Base-by-base conservation (phyloP, 2,797 vertebrate species). In the Xyrichtys novacula region DNA sequence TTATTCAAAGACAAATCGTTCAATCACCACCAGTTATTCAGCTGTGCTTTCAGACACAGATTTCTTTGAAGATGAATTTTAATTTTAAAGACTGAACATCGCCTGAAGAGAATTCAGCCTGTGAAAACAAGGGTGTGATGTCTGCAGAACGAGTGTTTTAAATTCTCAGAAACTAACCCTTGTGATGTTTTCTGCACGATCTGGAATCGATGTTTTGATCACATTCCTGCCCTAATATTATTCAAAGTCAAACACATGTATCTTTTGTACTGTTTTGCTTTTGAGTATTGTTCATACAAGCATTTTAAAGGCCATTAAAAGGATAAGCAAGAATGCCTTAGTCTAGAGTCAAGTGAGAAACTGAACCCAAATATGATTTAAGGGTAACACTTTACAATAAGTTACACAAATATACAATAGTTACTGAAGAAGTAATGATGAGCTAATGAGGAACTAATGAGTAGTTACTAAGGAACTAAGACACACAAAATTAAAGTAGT, bases 21-120 rank as follows among this genome's bases (percentile, higher is more conserved):
- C 17, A 58, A 36, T 71, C 10, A 48, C 70, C 8, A 6, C 36
- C 23, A 31, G 10, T 17, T 46, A 34, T 46, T 25, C 34, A 29
- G 48, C 32, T 48, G 15, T n/a, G 14, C 31, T 6, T 19, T 16
- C 8, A 20, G n/a, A 17, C 29, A 60, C 38, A 31, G 22, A 49
- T 25, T 6, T 34, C 28, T 12, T 67, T 16, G 25, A 59, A 52
- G 22, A 52, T 7, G 22, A 47, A 22, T 53, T 55, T 56, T 23
- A 32, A 34, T 20, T 9, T 16, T 43, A 22, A 42, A 38, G 39
- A 29, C 9, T 46, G 26, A 42, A 25, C 29, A 19, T 32, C 40
- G 7, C 39, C 6, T 12, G n/a, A n/a, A n/a, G n/a, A n/a, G n/a
- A n/a, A 3, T 11, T 48, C 19, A 38, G 19, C 17, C 48, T 32